Evolutionary conservation across 2,113 vertebrate genomes (phyloP).

Genomic region (Melanocharis versteri): DNA sequence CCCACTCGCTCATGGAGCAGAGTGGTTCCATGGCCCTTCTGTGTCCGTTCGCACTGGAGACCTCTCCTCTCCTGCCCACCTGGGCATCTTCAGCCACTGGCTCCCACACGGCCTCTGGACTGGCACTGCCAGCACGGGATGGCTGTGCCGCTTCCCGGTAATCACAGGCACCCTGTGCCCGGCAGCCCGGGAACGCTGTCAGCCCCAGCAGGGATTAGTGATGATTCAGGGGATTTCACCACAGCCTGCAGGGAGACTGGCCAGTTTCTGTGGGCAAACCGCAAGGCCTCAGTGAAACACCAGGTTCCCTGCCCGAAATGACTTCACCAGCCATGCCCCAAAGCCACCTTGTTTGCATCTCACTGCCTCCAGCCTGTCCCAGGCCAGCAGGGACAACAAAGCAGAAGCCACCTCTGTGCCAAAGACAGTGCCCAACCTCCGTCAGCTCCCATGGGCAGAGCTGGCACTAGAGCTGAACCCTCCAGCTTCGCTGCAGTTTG

Average conservation of each 20-base stretch:
- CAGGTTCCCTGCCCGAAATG: not conserved
- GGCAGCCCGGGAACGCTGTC: not conserved
- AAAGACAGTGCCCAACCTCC: not conserved
- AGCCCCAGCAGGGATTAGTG: not conserved
- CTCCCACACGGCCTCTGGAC: fast-evolving
- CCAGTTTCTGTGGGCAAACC: not conserved
- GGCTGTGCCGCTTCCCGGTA: fast-evolving
- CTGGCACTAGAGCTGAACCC: not conserved
- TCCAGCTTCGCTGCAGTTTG: fast-evolving
- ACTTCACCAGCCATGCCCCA: not conserved
- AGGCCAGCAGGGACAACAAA: not conserved
- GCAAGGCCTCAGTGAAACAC: not conserved
- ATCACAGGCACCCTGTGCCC: not conserved
- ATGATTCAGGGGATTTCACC: slow-evolving; percentile 28
- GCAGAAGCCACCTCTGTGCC: not conserved
- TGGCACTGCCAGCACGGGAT: fast-evolving
- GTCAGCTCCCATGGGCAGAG: not conserved
- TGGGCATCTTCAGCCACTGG: fast-evolving
- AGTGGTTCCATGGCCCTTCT: fast-evolving
- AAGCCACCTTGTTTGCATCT: not conserved
- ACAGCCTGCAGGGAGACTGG: not conserved
- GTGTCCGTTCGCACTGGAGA: not conserved
- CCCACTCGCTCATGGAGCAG: fast-evolving
- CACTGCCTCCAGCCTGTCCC: not conserved
- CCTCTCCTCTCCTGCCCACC: not conserved